Base-by-base conservation (phyloP, 2,113 vertebrate species). In the Apteryx mantelli region DNA sequence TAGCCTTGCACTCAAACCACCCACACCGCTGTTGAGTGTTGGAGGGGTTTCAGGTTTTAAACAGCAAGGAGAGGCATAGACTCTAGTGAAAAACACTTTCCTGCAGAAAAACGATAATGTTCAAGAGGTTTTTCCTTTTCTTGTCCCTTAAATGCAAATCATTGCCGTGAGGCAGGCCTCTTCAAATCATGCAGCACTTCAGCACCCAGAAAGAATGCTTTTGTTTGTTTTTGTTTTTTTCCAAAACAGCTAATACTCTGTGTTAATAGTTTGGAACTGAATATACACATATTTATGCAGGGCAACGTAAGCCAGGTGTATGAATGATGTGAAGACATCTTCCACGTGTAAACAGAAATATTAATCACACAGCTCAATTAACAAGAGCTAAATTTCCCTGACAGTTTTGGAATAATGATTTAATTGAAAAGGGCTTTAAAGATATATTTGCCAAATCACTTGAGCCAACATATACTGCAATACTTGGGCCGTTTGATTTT, bases 321-420 rank as follows among this genome's bases (percentile, higher is more conserved):
- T 13, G 19, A 65, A 46, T 36, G 91, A 96, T 94, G 95, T 15
- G 85, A 94, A 95, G 77, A 88, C 88, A 96, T 46, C 91, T 89
- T 94, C 91, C 86, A 64, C 42, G 34, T 82, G 83, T 85, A 88
- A 89, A 96, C 60, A 44, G 78, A 95, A 94, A 97, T 96, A 91
- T 96, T 95, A 95, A 97, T 98, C 79, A 66, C 52, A 52, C 46
- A 90, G 93, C 96, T 95, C 97, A 88, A 73, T 96, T 96, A 95
- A 76, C 82, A 78, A 95, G 97, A 97, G 93, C 94, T 88, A 40
- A 73, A 97, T 95, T 97, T 96, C 86, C 93, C 36, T 64, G 91
- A 61, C 91, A 82, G 79, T 95, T 95, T 80, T 79, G 89, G 94
- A 95, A 77, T 95, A 95, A 92, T 81, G 74, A 80, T 96, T 96